Evolutionary conservation across 1,140 invertebrate species (phyloP).

Genomic region (Druon quercuslanigerum): DNA sequence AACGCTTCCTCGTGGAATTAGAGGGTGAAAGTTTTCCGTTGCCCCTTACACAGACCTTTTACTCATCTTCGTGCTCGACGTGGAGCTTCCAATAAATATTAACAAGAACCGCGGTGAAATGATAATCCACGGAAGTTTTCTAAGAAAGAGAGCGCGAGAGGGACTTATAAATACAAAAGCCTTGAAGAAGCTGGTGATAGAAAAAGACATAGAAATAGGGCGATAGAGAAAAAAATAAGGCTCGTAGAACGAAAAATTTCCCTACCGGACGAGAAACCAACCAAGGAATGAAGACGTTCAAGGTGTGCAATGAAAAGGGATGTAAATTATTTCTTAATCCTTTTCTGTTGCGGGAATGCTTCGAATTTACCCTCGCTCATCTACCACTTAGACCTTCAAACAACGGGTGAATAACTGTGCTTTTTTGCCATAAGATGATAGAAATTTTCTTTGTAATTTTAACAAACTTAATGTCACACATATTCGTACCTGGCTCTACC

Average conservation of each 20-base stretch:
- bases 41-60: constrained; percentile 45
- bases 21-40: constrained; percentile 58
- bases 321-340: constrained; percentile 2
- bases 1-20: constrained; percentile 50
- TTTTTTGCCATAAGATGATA: too few species aligned
- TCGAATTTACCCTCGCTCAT: background rate
- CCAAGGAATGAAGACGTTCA: background rate
- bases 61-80: constrained; percentile 43
- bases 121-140: constrained; percentile 67
- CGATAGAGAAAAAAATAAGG: background rate
- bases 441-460: too few species aligned
- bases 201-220: constrained; percentile 15
- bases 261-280: background rate
- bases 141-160: constrained; percentile 38
- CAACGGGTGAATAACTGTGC: too few species aligned
- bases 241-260: background rate
- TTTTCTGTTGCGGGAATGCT: background rate
- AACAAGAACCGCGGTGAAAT: constrained; percentile 67
- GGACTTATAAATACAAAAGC: constrained; percentile 37
- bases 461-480: too few species aligned
- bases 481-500: too few species aligned
- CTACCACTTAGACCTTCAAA: too few species aligned
- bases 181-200: constrained; percentile 31
- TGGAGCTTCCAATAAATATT: constrained; percentile 68
- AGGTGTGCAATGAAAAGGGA: background rate